Evolutionary conservation across 2,113 vertebrate species (phyloP).

Genomic region (Solea senegalensis): DNA sequence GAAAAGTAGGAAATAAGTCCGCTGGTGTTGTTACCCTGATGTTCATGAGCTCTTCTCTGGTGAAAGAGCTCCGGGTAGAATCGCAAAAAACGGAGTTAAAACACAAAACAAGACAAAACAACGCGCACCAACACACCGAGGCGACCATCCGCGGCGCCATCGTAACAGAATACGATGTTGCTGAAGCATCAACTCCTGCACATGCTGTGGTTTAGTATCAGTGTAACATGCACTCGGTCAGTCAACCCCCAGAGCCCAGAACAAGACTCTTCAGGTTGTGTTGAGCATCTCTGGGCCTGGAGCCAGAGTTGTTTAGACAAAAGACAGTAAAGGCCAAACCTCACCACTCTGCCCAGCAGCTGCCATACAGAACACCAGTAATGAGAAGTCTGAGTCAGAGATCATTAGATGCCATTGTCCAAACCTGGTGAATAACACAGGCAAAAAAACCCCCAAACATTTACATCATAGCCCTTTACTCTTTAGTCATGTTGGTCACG

Average conservation of each 20-base stretch:
- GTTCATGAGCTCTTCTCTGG: too few relatives aligned
- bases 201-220: slow-evolving; percentile 29
- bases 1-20: too few relatives aligned
- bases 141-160: too few relatives aligned
- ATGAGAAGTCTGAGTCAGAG: slow-evolving; percentile 1
- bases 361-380: slow-evolving; percentile 27
- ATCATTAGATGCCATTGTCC: slow-evolving; percentile 12
- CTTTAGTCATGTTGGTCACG: background rate
- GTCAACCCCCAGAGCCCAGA: slow-evolving; percentile 45
- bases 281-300: slow-evolving; percentile 58
- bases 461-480: too few relatives aligned
- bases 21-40: too few relatives aligned
- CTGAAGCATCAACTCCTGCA: slow-evolving; percentile 23
- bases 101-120: too few relatives aligned
- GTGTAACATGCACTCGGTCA: slow-evolving; percentile 53
- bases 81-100: too few relatives aligned
- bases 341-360: slow-evolving; percentile 51
- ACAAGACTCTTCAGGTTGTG: slow-evolving; percentile 47
- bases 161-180: too few relatives aligned
- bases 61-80: too few relatives aligned
- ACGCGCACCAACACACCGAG: too few relatives aligned
- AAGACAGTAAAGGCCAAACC: slow-evolving; percentile 55
- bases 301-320: slow-evolving; percentile 59
- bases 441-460: background rate
- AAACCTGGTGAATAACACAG: background rate